phyloP scores from a whole-genome alignment of 2,888 invertebrate species.

The Drosophila trichaetosa region DNA sequence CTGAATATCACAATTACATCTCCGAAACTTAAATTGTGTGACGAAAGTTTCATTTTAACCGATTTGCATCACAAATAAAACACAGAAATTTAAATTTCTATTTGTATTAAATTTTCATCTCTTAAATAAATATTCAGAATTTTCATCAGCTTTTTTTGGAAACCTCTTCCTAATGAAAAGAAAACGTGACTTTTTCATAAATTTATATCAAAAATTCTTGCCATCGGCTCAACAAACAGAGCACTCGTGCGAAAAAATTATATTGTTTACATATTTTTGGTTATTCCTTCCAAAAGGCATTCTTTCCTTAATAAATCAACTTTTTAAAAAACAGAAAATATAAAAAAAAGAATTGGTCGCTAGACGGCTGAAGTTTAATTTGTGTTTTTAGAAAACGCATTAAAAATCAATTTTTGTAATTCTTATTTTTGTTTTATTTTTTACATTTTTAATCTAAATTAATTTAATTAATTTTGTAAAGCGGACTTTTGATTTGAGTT shows the following conservation, averaged over 20 bases:
- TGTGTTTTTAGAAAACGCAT: not conserved
- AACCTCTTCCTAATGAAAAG: not conserved
- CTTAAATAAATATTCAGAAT: not conserved
- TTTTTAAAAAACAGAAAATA: not conserved
- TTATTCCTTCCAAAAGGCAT: too few relatives aligned
- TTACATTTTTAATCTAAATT: not conserved
- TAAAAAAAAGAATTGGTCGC: not conserved
- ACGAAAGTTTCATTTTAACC: not conserved
- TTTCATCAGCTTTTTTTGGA: not conserved
- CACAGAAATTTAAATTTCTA: not conserved
- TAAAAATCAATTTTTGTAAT: not conserved
- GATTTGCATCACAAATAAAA: not conserved
- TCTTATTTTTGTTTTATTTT: not conserved
- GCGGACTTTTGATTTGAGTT: accelerated
- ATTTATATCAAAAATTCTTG: not conserved
- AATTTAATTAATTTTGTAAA: not conserved
- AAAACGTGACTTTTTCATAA: not conserved
- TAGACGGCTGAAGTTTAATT: not conserved
- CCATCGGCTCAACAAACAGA: not conserved
- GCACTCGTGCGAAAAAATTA: not conserved
- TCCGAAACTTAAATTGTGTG: not conserved
- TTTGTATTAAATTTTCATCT: not conserved
- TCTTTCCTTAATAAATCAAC: too few relatives aligned
- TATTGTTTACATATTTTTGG: not conserved
- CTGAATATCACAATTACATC: not conserved